Conservation (phyloP, 1,140 invertebrate genomes). For the Harlomillsia oculata region DNA sequence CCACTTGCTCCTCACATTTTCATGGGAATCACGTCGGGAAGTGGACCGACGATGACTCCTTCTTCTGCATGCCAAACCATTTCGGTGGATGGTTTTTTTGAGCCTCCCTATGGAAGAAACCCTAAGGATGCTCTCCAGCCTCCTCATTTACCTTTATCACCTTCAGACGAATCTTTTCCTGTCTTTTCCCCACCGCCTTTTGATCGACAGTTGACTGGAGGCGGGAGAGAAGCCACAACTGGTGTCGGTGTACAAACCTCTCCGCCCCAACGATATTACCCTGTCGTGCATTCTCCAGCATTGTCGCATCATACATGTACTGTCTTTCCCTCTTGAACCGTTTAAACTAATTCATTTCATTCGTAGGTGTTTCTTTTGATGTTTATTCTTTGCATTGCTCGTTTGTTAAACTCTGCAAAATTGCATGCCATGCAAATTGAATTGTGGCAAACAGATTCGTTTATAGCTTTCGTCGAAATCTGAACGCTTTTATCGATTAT, state of each 20-base stretch:
- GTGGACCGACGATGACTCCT: slow-evolving; percentile 56
- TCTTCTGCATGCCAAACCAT: slow-evolving; percentile 73
- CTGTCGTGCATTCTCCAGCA: slow-evolving; percentile 59
- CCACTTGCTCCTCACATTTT: slow-evolving; percentile 35
- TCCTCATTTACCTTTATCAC: slow-evolving; percentile 28
- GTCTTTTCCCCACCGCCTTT: slow-evolving; percentile 72
- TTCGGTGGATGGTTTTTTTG: slow-evolving; percentile 73
- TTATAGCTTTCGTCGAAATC: background rate
- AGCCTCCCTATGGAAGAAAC: slow-evolving; percentile 45
- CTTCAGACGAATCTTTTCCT: slow-evolving; percentile 60
- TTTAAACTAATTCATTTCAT: too few species aligned
- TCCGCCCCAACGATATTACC: slow-evolving; percentile 41
- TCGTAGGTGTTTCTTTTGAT: too few species aligned
- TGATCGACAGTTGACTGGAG: slow-evolving; percentile 35
- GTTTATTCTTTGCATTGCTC: too few species aligned
- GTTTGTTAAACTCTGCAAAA: background rate
- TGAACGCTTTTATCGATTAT: background rate
- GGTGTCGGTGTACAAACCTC: slow-evolving; percentile 50
- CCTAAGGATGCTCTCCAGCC: slow-evolving; percentile 26
- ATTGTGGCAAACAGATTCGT: background rate
- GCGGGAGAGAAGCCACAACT: slow-evolving; percentile 26
- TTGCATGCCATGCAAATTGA: background rate
- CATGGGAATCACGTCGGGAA: slow-evolving; percentile 35
- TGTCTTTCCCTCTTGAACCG: slow-evolving; percentile 10
- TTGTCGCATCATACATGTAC: slow-evolving; percentile 76